phyloP scores from a whole-genome alignment of 2,888 invertebrate species.

The Notodonta ziczac region DNA sequence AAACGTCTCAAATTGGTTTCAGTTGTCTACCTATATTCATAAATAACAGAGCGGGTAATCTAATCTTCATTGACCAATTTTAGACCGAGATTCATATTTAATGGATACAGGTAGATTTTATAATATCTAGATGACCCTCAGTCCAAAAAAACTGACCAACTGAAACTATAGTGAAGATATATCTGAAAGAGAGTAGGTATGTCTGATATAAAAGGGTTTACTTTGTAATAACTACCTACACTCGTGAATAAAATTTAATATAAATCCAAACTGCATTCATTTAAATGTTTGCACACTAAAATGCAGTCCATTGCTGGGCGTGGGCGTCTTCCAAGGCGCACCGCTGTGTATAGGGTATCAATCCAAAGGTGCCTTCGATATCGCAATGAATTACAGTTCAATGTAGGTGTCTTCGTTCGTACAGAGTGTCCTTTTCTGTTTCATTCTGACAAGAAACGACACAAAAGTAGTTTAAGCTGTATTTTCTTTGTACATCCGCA shows the following conservation, averaged over 20 bases:
- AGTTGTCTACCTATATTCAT: slow-evolving; percentile 24
- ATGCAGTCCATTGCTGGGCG: neutral
- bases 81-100: neutral
- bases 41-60: neutral
- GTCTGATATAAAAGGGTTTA: too few species aligned
- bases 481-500: slow-evolving; percentile 56
- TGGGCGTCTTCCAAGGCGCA: slow-evolving; percentile 4
- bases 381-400: neutral
- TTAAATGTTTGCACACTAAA: neutral
- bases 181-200: too few species aligned
- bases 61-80: neutral
- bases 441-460: slow-evolving; percentile 25
- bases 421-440: slow-evolving; percentile 18
- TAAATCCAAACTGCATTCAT: neutral
- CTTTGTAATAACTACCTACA: too few species aligned
- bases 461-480: slow-evolving; percentile 25
- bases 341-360: neutral
- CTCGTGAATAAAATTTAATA: neutral
- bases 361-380: neutral
- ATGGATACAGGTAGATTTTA: neutral
- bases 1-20: slow-evolving; percentile 51
- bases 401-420: too few species aligned
- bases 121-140: neutral
- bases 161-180: too few species aligned
- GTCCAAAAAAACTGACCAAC: too few species aligned